phyloP scores from a whole-genome alignment of 2,113 vertebrate genomes.

The Anolis sagrei region DNA sequence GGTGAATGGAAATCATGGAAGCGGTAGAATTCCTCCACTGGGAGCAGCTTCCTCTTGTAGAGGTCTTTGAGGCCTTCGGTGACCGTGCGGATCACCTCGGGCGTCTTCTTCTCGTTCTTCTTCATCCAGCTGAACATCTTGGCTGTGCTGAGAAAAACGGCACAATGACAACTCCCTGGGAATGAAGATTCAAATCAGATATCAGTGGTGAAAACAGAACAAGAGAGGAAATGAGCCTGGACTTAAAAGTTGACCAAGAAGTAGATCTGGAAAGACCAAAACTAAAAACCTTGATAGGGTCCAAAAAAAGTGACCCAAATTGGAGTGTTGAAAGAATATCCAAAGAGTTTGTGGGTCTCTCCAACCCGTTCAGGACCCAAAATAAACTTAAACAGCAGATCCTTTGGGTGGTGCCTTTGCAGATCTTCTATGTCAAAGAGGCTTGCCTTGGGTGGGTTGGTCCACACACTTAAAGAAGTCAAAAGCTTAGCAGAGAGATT shows the following conservation, averaged over 20 bases:
- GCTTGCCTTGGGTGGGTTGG: not conserved
- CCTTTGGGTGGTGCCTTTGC: not conserved
- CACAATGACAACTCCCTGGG: not conserved
- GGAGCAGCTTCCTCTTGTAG: conserved; percentile 87
- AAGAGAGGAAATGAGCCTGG: too few relatives aligned
- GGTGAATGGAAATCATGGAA: conserved; percentile 92
- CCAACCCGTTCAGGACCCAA: not conserved
- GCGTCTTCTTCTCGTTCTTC: conserved; percentile 80
- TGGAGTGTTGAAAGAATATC: not conserved
- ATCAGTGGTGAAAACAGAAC: not conserved
- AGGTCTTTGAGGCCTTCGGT: conserved; percentile 88
- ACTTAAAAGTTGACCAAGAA: too few relatives aligned
- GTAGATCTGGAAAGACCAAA: not conserved
- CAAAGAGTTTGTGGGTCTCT: not conserved
- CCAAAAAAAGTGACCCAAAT: not conserved
- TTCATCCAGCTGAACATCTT: conserved; percentile 92
- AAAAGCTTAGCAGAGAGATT: not conserved
- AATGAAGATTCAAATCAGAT: not conserved
- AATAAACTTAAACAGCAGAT: not conserved
- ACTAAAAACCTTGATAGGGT: not conserved
- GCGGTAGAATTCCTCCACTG: conserved; percentile 86
- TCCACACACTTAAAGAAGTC: not conserved
- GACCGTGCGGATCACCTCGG: conserved; percentile 89
- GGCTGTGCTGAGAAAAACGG: not conserved
- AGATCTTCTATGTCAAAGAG: not conserved